These are phyloP conservation scores for Nannoperca australis DNA, from an alignment of 2,797 vertebrate genomes.

Conservation along the genomic window DNA sequence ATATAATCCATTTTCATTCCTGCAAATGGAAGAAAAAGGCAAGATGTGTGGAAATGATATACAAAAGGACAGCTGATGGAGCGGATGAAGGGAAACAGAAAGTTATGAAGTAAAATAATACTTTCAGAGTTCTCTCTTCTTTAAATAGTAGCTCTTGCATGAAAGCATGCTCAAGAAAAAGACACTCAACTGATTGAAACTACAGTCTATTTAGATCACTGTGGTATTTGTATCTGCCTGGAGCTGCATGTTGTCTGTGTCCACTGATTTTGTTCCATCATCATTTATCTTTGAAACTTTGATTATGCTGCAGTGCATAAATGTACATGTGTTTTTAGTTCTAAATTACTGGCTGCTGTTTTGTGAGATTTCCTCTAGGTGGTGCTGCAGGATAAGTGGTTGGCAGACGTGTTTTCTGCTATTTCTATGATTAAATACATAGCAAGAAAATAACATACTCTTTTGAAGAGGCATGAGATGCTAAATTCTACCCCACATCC, in stretches of 20 bases:
- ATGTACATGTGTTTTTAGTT: not conserved
- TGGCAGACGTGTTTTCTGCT: rapidly evolving
- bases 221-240: not conserved
- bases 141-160: not conserved
- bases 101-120: not conserved
- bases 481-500: not conserved
- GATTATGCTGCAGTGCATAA: not conserved
- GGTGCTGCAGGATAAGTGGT: constrained; percentile 54
- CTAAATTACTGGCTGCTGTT: constrained; percentile 16
- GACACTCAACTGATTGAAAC: not conserved
- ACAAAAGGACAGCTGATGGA: not conserved
- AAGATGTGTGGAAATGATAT: constrained; percentile 9
- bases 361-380: constrained; percentile 35
- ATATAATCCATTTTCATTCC: not conserved
- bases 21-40: not conserved
- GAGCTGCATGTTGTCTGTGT: not conserved
- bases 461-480: not conserved
- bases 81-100: not conserved
- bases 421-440: not conserved
- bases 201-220: not conserved
- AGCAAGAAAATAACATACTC: not conserved
- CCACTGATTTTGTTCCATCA: not conserved
- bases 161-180: not conserved
- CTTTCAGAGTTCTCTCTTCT: not conserved
- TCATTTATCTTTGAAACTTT: not conserved